Base-by-base conservation (phyloP, 2,888 invertebrate species). In the Drosophila barbarae region DNA sequence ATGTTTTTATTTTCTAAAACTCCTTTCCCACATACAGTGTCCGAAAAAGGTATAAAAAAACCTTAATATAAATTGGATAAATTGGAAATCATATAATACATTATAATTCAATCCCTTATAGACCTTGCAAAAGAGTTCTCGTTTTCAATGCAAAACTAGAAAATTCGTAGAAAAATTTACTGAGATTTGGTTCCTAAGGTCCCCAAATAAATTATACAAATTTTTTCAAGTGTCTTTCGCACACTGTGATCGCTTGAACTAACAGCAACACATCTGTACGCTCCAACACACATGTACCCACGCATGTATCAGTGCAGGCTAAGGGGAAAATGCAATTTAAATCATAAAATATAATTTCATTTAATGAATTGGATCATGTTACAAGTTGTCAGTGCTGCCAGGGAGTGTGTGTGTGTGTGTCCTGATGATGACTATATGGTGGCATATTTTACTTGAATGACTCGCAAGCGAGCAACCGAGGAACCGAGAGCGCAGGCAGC, bases 321-420 rank as follows among this genome's bases (percentile, higher is more conserved):
- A 57, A 56, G 13, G 64, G 65, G 47, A 65, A 78, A 81, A 77
- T 84, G 84, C 69, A 78, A 77, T 84, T 81, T 81, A 61, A 76
- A 72, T 84, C 84, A 82, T 70, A 78, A 68, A 84, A 79, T 82
- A 72, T 78, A 76, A 84, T 84, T 82, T 64, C 69, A 58, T 72
- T 68, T 84, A 84, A 79, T 84, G 83, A 79, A 79, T 82, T 84
- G 74, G 76, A 84, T 79, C 65, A 76, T 59, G 60, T 57, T 53
- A 56, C 53, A 61, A 57, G 56, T 60, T 72, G 63, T 65, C 42
- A 38, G 42, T 8, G 13, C 4, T 38, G 42, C 36, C 38, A 38
- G 44, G 18, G 34, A 28, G 15, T 32, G 39, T 18, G 35, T 54
- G 39, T 18, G 35, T 54, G 44, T 53, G 54, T 34, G 44, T n/a